Percentiles rank a stretch among this genome's conserved stretches.
Conservation (phyloP, 2,113 vertebrate species). For the Tragelaphus strepsiceros region DNA sequence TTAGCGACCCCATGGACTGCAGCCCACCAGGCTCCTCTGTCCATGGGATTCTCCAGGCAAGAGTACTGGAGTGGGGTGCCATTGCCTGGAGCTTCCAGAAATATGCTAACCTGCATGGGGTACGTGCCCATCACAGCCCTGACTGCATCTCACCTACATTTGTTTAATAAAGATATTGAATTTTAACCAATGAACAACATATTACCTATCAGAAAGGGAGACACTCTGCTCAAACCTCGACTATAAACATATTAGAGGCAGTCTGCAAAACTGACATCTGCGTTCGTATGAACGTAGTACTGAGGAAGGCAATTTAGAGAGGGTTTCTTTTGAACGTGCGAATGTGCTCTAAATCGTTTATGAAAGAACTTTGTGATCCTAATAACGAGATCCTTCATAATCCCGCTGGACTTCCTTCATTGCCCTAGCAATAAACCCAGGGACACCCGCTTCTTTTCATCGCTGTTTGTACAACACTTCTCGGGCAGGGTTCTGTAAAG, state of each 20-base stretch:
- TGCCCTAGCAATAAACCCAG: background rate
- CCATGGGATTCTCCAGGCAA: too few relatives aligned
- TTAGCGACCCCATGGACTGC: too few relatives aligned
- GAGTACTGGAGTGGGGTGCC: background rate
- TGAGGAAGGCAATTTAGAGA: background rate
- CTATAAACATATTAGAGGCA: background rate
- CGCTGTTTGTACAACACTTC: background rate
- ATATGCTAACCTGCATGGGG: background rate
- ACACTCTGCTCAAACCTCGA: background rate
- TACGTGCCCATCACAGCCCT: background rate
- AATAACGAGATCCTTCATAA: background rate
- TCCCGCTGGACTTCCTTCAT: background rate
- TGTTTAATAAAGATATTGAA: background rate
- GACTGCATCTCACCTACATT: background rate
- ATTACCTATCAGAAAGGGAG: background rate
- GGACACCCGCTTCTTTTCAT: background rate
- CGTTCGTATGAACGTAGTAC: background rate
- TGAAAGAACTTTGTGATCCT: background rate
- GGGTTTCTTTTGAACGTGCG: background rate
- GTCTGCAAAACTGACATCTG: slow-evolving; percentile 1
- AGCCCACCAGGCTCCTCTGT: too few relatives aligned
- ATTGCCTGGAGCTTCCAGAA: background rate
- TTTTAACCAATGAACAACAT: background rate
- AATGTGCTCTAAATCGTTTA: background rate
- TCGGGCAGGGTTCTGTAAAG: background rate